phyloP scores from a whole-genome alignment of 2,797 vertebrate genomes.

The Cygnus olor region DNA sequence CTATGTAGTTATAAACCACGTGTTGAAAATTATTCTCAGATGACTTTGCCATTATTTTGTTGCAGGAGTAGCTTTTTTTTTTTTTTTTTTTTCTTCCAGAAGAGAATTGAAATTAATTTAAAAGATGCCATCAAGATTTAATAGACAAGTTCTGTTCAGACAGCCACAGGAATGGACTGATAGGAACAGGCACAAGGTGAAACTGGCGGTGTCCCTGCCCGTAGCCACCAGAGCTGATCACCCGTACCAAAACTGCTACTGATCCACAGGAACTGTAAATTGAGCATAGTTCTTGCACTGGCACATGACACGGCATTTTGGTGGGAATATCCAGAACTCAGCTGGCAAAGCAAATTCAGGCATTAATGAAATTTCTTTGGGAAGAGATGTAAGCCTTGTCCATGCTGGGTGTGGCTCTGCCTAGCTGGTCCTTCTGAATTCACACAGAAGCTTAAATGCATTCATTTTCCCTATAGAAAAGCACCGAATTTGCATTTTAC shows the following conservation, averaged over 20 bases:
- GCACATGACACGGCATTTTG: not conserved
- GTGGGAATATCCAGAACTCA: not conserved
- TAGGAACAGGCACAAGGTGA: not conserved
- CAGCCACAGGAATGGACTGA: not conserved
- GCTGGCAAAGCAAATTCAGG: not conserved
- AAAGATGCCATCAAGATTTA: not conserved
- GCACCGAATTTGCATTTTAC: not conserved
- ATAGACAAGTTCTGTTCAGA: not conserved
- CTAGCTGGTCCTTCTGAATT: not conserved
- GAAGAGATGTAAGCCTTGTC: not conserved
- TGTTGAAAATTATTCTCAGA: constrained; percentile 21
- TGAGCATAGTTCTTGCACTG: fast-evolving
- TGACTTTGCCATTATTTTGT: not conserved
- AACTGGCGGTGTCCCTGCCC: not conserved
- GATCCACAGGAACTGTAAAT: not conserved
- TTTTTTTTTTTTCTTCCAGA: not conserved
- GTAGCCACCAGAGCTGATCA: not conserved
- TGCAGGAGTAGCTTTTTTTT: not conserved
- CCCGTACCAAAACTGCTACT: not conserved
- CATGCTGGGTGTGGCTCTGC: fast-evolving
- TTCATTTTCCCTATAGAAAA: not conserved
- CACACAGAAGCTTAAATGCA: not conserved
- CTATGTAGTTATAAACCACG: not conserved
- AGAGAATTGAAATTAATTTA: not conserved
- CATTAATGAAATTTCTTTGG: not conserved